phyloP scores from a whole-genome alignment of 2,888 invertebrate species.

The Spodoptera exigua region DNA sequence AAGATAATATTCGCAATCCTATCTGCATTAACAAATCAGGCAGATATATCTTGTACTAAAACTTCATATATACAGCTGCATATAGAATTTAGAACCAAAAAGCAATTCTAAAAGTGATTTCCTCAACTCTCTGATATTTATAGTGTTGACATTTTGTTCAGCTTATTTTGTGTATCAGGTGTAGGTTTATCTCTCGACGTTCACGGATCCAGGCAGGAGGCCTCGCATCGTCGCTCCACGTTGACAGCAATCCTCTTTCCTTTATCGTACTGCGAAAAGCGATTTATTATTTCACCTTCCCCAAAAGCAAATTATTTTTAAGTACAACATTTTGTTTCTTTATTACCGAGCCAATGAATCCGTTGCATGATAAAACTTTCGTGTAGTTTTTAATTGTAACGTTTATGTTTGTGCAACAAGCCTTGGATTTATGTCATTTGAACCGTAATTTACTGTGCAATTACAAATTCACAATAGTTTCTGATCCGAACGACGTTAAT shows the following conservation, averaged over 20 bases:
- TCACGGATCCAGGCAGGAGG: slow-evolving; percentile 21
- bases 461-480: no score
- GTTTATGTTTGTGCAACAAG: no score
- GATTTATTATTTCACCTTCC: slow-evolving; percentile 58
- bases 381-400: no score
- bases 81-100: not conserved
- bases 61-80: no score
- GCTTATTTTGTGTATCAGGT: slow-evolving; percentile 45
- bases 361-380: slow-evolving; percentile 3
- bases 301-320: slow-evolving; percentile 44
- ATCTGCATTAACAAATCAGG: no score
- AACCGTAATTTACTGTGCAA: no score
- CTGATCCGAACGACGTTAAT: no score
- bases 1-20: no score
- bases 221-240: slow-evolving; percentile 8
- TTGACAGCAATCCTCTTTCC: slow-evolving; percentile 51
- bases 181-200: slow-evolving; percentile 50
- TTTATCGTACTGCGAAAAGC: slow-evolving; percentile 51
- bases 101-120: slow-evolving; percentile 11
- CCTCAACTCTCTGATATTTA: slow-evolving; percentile 23
- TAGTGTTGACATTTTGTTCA: slow-evolving; percentile 40
- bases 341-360: slow-evolving; percentile 23
- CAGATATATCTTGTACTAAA: no score
- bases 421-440: no score
- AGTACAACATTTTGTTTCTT: slow-evolving; percentile 44